Evolutionary conservation across 2,797 vertebrate species (phyloP), one percentile per base, ranked within the genome.

Genomic region (Pseudochaenichthys georgianus): DNA sequence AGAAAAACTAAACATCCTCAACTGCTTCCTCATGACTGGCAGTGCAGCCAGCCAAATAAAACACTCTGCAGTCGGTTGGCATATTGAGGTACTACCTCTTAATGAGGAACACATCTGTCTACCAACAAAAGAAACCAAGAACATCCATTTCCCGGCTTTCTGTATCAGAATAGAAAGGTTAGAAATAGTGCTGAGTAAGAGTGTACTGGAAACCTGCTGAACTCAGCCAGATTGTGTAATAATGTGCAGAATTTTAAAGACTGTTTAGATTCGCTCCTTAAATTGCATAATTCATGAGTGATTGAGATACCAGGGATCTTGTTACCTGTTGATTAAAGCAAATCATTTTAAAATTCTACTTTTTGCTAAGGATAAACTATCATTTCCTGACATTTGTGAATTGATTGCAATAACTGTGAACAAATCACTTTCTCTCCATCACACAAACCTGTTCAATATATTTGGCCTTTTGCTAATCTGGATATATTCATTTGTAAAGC

Each of bases 71-170:
- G 15, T 52, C 59, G 73, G 48, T 69, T 31, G 47, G 8, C 28
- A 45, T 2, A 13, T 69, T 3, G 2, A 13, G 0, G 15, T 38
- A 13, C 23, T n/a, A 2, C 28, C 12, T 23, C 6, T 19, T 8
- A 4, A 9, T 21, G 28, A 42, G 52, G 70, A 77, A 65, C 5
- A 15, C 28, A 28, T 77, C 69, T 23, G 41, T 46, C 15, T 16
- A 9, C 73, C 66, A 72, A 58, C 28, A 57, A 57, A 16, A 9
- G 71, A 81, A 85, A 75, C 73, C 61, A 23, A 15, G 17, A 21
- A 9, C 61, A 74, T 73, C 0, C 77, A 66, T 70, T 84, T 84
- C 57, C 70, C 2, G 0, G 51, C 45, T 59, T 54, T 67, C 42
- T 21, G n/a, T 3, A 23, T 38, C 0, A 4, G 34, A 84, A 64